These are phyloP conservation scores for Lamellibrachia columna DNA, from an alignment of 2,888 invertebrate species.

Conservation along the genomic window DNA sequence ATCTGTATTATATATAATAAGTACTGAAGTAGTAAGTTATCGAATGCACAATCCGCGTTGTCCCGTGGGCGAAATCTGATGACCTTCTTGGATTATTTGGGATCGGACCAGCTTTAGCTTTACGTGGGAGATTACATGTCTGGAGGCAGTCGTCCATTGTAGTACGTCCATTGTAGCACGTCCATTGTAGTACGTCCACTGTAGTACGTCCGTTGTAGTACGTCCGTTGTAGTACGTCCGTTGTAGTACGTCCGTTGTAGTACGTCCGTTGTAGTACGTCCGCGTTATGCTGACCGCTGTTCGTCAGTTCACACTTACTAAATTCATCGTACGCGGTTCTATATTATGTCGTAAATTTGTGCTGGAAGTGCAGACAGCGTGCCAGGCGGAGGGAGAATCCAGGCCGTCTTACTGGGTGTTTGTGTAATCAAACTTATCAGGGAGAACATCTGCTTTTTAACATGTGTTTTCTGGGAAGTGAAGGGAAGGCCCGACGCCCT, in stretches of 20 bases:
- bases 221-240: neutral
- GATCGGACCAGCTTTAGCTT: too few relatives aligned
- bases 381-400: neutral
- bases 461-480: neutral
- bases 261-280: neutral
- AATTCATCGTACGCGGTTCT: neutral
- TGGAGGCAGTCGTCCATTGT: too few relatives aligned
- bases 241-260: too few relatives aligned
- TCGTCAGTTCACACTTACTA: neutral
- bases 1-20: too few relatives aligned
- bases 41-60: too few relatives aligned
- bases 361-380: neutral
- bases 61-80: too few relatives aligned
- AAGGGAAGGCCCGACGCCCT: neutral
- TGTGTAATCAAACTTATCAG: neutral
- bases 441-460: constrained; percentile 10
- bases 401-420: neutral
- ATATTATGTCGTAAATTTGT: neutral
- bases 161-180: too few relatives aligned
- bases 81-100: too few relatives aligned
- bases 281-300: neutral
- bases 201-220: too few relatives aligned
- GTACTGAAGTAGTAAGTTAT: too few relatives aligned
- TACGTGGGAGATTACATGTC: too few relatives aligned
- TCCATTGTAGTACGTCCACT: neutral